Evolutionary conservation across 2,113 vertebrate species (phyloP), one percentile per base, ranked within the genome.

Genomic region (Trematocara zebra): DNA sequence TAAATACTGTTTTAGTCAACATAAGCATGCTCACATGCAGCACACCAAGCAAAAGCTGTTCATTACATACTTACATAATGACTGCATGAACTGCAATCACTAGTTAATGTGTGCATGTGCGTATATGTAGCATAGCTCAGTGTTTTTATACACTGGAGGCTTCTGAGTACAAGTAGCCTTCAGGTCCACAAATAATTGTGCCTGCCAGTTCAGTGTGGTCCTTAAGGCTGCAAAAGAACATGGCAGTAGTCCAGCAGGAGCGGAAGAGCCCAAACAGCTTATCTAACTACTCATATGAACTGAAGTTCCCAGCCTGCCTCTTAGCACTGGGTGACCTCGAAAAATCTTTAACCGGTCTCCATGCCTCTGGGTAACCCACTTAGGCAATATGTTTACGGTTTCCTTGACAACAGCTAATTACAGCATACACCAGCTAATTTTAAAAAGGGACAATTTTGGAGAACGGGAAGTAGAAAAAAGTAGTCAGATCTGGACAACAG

Each of bases 221-320:
- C 80, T 82, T 7, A 80, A 81, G 81, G 86, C 86, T 59, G 69
- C 9, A 28, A 56, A 81, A 61, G 82, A 84, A 85, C 35, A 88
- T 64, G 91, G 84, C 72, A 79, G 18, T 14, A 23, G 54, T 87
- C 89, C 57, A 91, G 61, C 9, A 54, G 59, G n/a, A 89, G 64
- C 64, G 8, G 61, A 61, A 84, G 51, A 89, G 78, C 56, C 81
- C 81, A 80, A 17, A 23, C 11, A 81, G 83, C 76, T 79, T 57
- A 80, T 93, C 67, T 78, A 86, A 85, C 72, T 11, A 83, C 80
- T 91, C 86, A 78, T 72, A 89, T 64, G 72, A 88, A 92, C 87
- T 87, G n/a, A 83, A 90, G 78, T 56, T 89, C 88, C 86, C 92
- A 92, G 87, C 59, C 11, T 93, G 90, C 94, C 91, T 92, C 64